phyloP scores from a whole-genome alignment of 2,113 vertebrate species.

The Chionodraco myersi region DNA sequence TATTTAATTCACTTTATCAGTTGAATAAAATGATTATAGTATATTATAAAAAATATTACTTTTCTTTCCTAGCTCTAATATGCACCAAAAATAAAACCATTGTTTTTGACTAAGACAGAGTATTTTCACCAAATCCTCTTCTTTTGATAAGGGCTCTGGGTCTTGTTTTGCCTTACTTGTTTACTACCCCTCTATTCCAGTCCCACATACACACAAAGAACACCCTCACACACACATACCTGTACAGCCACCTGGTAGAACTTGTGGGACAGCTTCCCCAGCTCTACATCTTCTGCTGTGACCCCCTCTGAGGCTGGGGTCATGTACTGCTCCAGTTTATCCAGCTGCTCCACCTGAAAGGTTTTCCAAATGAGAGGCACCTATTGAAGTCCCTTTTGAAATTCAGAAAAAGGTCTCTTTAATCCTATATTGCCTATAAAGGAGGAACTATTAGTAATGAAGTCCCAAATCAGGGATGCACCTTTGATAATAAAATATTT shows the following conservation, averaged over 20 bases:
- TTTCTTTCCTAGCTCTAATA: neutral
- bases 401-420: neutral
- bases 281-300: constrained; percentile 81
- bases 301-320: constrained; percentile 74
- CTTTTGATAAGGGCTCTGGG: too few species aligned
- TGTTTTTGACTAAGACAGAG: neutral
- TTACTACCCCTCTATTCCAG: too few species aligned
- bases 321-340: constrained; percentile 91
- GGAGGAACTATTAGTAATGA: neutral
- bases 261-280: constrained; percentile 90
- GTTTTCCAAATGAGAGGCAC: neutral
- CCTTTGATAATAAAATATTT: too few species aligned
- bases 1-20: neutral
- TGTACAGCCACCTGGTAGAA: constrained; percentile 95
- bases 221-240: constrained; percentile 9
- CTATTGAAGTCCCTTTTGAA: neutral
- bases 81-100: neutral
- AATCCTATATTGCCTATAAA: neutral
- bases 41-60: neutral
- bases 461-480: neutral
- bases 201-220: too few species aligned
- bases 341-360: constrained; percentile 90
- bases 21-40: neutral
- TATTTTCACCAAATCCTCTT: too few species aligned
- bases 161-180: too few species aligned